A percentile compares a stretch with the other conserved stretches of the same genome.
Evolutionary conservation across 2,888 invertebrate genomes (phyloP).

Genomic region (Drosophila mayaguana): DNA sequence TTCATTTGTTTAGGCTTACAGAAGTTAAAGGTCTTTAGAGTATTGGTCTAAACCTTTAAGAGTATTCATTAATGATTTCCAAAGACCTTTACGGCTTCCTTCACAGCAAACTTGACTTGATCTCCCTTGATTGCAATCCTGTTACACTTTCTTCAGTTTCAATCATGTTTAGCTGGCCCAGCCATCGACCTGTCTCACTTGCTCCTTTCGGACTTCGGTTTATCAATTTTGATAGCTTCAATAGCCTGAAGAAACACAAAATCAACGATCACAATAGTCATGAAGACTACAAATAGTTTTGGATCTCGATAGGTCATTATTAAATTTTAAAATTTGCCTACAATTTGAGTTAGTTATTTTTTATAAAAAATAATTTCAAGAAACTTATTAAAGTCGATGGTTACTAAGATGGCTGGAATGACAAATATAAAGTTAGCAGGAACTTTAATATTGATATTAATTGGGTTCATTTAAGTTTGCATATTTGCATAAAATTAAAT

Average conservation of each 20-base stretch:
- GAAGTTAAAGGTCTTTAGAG: not conserved
- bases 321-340: not conserved
- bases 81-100: not conserved
- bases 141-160: too few relatives aligned
- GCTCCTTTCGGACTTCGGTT: too few relatives aligned
- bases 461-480: too few relatives aligned
- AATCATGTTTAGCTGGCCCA: not conserved
- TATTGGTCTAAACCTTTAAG: not conserved
- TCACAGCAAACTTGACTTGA: not conserved
- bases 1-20: not conserved
- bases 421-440: not conserved
- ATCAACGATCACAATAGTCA: constrained; percentile 41
- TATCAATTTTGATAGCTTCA: not conserved
- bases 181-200: not conserved
- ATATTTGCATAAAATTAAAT: too few relatives aligned
- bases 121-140: not conserved
- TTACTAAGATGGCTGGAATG: not conserved
- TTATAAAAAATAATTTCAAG: not conserved
- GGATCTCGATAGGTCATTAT: constrained; percentile 9
- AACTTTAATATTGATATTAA: too few relatives aligned
- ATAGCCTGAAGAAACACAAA: constrained; percentile 6
- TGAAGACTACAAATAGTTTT: constrained; percentile 7
- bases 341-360: not conserved
- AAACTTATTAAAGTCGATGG: not conserved
- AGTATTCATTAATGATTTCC: too few relatives aligned